Percentiles rank a stretch among this genome's conserved stretches.
These are phyloP conservation scores for Heliconius nattereri DNA, from an alignment of 1,140 invertebrate species.

Conservation along the genomic window DNA sequence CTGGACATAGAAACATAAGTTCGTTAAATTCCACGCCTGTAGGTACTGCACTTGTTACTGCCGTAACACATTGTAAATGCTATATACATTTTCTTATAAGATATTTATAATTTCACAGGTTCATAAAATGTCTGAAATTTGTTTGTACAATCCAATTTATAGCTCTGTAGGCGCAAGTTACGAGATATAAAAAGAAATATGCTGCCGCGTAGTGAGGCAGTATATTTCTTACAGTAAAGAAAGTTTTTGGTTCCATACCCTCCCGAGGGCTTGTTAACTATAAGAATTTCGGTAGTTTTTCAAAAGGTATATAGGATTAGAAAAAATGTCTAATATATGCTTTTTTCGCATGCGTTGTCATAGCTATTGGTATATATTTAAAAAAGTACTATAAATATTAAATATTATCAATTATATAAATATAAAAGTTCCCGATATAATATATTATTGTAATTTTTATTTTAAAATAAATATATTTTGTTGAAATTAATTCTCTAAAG, in stretches of 20 bases:
- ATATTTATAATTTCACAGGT: conserved; percentile 28
- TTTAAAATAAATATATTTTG: too few relatives aligned
- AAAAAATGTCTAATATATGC: too few relatives aligned
- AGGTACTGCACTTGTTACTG: conserved; percentile 9
- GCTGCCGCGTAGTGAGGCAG: background rate
- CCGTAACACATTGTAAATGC: conserved; percentile 24
- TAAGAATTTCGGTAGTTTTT: too few relatives aligned
- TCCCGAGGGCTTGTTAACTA: background rate
- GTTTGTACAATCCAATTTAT: conserved; percentile 41
- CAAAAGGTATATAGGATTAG: too few relatives aligned
- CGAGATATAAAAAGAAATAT: conserved; percentile 2
- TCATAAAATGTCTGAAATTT: conserved; percentile 40
- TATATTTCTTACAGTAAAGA: background rate
- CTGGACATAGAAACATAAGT: background rate
- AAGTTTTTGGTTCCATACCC: background rate
- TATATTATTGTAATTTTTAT: too few relatives aligned
- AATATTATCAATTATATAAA: too few relatives aligned
- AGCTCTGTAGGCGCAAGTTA: conserved; percentile 11
- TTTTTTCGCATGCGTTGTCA: too few relatives aligned
- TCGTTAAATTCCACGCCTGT: conserved; percentile 21
- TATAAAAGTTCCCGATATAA: too few relatives aligned
- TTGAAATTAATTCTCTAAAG: too few relatives aligned
- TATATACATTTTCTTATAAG: conserved; percentile 14
- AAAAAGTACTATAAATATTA: too few relatives aligned
- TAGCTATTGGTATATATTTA: too few relatives aligned